Evolutionary conservation across 2,797 vertebrate genomes (phyloP), one percentile per base, ranked within the genome.

Genomic region (Parotocinclus haroldoi): DNA sequence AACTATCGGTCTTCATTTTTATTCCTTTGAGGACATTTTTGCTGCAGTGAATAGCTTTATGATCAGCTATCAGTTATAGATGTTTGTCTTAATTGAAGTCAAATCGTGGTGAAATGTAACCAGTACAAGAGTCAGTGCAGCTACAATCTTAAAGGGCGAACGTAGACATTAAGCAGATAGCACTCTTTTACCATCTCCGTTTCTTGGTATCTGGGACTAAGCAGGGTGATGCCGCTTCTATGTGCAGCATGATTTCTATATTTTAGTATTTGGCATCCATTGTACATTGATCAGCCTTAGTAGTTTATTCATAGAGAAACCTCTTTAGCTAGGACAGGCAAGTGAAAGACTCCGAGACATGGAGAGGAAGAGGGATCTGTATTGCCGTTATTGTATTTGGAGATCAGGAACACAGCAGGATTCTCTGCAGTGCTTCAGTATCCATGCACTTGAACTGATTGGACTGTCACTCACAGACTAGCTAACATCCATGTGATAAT

Each of bases 261-360:
- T 68, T 85, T 83, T 58, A 86, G 84, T 78, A 71, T 87, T 83
- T 67, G 73, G 51, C 66, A 62, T 76, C 37, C 58, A 74, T 81
- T 81, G 84, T 80, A 78, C 67, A 78, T 82, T 82, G 70, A 77
- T 74, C 58, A 83, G 79, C 81, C 74, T 72, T 73, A n/a, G 60
- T 71, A 57, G 74, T 71, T 71, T 76, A 72, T 85, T 81, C 83
- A 76, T 65, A 55, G 52, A 82, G 50, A 76, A 68, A 71, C 64
- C 10, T 14, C 7, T 48, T 36, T 12, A 18, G 51, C 58, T 7
- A 51, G n/a, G 13, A 8, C 37, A 6, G 12, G 18, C 8, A 14
- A 14, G 1, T 46, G 14, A 17, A 37, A 10, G 49, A 11, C 9
- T 19, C 45, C 11, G 46, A 8, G 7, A 3, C 42, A 42, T 17